Percentiles rank a stretch among this genome's conserved stretches.
phyloP scores from a whole-genome alignment of 2,797 vertebrate species.

The Falco columbarius region DNA sequence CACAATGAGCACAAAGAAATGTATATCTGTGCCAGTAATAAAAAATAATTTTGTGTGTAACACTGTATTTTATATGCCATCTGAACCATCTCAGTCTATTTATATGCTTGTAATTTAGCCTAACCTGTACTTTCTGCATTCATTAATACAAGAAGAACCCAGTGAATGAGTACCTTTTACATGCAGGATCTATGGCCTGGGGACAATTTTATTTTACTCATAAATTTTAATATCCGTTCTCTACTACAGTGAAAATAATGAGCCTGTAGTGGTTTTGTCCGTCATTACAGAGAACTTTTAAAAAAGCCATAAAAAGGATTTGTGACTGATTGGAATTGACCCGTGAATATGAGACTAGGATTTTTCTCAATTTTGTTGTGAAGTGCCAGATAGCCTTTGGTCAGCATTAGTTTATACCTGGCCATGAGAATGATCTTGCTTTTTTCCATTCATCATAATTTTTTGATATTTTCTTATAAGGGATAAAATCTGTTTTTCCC shows the following conservation, averaged over 20 bases:
- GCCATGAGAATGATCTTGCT: background rate
- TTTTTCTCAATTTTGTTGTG: background rate
- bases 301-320: background rate
- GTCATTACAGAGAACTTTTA: background rate
- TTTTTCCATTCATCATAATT: background rate
- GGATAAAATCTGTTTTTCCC: background rate
- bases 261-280: conserved; percentile 22
- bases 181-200: background rate
- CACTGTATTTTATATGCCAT: background rate
- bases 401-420: background rate
- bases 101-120: conserved; percentile 33
- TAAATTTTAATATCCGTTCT: conserved; percentile 52
- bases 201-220: conserved; percentile 57
- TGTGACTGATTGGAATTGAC: background rate
- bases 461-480: background rate
- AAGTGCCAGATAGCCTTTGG: background rate
- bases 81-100: conserved; percentile 13
- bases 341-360: background rate
- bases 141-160: conserved; percentile 10
- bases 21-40: background rate
- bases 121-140: conserved; percentile 24
- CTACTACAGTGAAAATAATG: conserved; percentile 32
- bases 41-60: background rate
- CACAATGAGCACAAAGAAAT: background rate
- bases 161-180: conserved; percentile 14